phyloP scores from a whole-genome alignment of 1,140 invertebrate species.

The Venturia canescens region DNA sequence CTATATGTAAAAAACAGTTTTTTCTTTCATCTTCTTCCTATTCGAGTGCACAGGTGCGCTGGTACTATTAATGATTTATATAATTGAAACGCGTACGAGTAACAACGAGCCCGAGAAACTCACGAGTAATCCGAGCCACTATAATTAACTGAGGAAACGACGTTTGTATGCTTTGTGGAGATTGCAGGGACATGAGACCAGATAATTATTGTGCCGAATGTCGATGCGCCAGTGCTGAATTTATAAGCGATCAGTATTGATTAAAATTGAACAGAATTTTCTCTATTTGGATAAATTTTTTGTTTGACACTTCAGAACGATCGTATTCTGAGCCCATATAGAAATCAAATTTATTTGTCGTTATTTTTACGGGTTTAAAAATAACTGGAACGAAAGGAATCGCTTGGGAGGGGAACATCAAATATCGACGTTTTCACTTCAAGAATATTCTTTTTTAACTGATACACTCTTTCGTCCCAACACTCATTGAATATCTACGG shows the following conservation, averaged over 20 bases:
- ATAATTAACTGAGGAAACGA: not conserved
- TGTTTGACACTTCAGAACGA: too few relatives aligned
- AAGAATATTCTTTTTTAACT: not conserved
- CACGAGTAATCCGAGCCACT: not conserved
- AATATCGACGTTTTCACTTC: not conserved
- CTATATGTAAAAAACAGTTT: not conserved
- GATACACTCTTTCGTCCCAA: not conserved
- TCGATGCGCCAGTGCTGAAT: too few relatives aligned
- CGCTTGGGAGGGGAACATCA: not conserved
- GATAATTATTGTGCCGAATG: too few relatives aligned
- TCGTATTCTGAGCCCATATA: too few relatives aligned
- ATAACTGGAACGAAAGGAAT: not conserved
- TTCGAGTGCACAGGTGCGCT: constrained; percentile 10
- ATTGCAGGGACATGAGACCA: too few relatives aligned
- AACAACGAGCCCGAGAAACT: not conserved
- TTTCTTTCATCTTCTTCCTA: not conserved
- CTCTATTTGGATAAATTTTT: too few relatives aligned
- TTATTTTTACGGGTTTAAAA: not conserved
- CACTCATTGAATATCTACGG: not conserved
- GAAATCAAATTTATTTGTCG: too few relatives aligned
- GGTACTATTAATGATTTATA: constrained; percentile 3
- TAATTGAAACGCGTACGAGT: not conserved
- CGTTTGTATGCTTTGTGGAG: not conserved
- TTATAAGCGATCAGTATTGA: too few relatives aligned
- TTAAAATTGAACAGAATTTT: too few relatives aligned